Evolutionary conservation across 2,797 vertebrate species (phyloP).

Genomic region (Lacerta bilineata): DNA sequence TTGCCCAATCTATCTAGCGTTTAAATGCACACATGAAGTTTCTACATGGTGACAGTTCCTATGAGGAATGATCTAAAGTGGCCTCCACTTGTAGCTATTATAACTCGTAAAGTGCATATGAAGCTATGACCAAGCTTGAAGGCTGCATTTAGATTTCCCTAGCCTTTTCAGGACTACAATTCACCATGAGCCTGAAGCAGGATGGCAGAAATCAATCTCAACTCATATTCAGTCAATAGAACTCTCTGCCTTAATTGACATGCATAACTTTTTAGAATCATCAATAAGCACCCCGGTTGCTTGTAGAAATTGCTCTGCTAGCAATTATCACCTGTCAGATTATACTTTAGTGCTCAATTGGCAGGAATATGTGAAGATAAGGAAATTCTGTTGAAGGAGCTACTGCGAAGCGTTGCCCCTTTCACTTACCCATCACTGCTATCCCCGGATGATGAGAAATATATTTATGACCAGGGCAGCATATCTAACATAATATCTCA

Average conservation of each 20-base stretch:
- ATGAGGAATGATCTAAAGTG: neutral
- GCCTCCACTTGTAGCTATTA: neutral
- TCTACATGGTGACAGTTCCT: neutral
- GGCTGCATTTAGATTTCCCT: slow-evolving; percentile 1
- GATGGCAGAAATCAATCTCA: slow-evolving; percentile 64
- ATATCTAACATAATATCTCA: too few species aligned
- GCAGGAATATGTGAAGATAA: slow-evolving; percentile 43
- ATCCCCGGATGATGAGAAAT: neutral
- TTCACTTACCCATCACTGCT: neutral
- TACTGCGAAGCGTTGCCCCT: neutral
- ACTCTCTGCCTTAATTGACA: slow-evolving; percentile 62
- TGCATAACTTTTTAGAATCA: slow-evolving; percentile 50
- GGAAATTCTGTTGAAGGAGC: slow-evolving; percentile 2
- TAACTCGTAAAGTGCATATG: neutral
- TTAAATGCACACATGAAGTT: neutral
- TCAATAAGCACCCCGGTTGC: slow-evolving; percentile 45
- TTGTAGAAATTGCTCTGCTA: slow-evolving; percentile 60
- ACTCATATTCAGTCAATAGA: slow-evolving; percentile 56
- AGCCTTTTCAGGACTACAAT: neutral
- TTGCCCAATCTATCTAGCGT: neutral
- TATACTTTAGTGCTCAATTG: slow-evolving; percentile 50
- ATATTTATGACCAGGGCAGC: neutral
- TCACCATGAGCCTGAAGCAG: slow-evolving; percentile 42
- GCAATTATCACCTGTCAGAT: slow-evolving; percentile 62
- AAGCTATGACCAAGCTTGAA: neutral